Evolutionary conservation across 2,113 vertebrate genomes (phyloP), one percentile per base, ranked within the genome.

Genomic region (Melanerpes aurifrons): DNA sequence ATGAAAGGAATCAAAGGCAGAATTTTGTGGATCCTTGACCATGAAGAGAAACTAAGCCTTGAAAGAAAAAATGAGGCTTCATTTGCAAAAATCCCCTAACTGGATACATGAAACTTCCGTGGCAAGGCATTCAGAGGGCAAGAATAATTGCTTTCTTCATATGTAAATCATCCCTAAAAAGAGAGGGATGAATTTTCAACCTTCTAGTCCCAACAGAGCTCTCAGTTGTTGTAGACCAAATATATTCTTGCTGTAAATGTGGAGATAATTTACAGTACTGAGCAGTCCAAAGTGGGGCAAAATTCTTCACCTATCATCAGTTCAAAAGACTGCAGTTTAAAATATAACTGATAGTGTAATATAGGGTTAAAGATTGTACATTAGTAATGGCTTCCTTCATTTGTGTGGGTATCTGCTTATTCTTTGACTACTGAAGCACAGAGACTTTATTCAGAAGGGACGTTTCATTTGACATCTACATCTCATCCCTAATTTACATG

Each of bases 401-500:
- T 86, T 95, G 47, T 82, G 53, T 79, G 89, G 88, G 22, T 85
- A 58, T 82, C 58, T 92, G 78, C 87, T 94, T 95, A 76, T 94
- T 96, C 86, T 94, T 96, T 95, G 87, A 73, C 89, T 92, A 93
- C 73, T 58, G 79, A 93, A 95, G 62, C 89, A 94, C 76, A 76
- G 35, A 77, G 74, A 45, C 61, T 85, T 86, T 70, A 80, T 94
- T 89, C 90, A 90, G 87, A 68, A 78, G 64, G 68, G 94, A 74
- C 24, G 24, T 95, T 95, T 94, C 84, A 81, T 75, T 94, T 96
- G 83, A 89, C 79, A 90, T 88, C 81, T 82, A 40, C 54, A 56
- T 96, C 78, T 94, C 81, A 82, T 93, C 64, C 22, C 66, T 95
- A 91, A 84, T 95, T 96, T 94, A 90, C 70, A 58, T 90, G 92